A percentile compares a stretch with the other conserved stretches of the same genome.
Evolutionary conservation across 1,140 invertebrate genomes (phyloP).

Genomic region (Potamilus streckersoni): DNA sequence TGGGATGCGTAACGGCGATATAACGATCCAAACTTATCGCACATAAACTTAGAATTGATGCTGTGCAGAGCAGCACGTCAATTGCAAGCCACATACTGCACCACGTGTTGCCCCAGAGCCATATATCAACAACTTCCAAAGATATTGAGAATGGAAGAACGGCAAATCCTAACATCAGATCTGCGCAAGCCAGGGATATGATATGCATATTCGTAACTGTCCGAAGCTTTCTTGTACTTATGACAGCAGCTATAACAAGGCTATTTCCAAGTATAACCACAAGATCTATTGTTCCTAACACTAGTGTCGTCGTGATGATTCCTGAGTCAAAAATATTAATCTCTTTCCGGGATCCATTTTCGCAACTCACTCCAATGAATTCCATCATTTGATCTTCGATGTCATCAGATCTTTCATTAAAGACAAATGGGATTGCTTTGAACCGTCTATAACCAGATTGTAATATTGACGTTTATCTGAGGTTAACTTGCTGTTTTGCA

Average conservation of each 20-base stretch:
- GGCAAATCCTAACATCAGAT: conserved; percentile 65
- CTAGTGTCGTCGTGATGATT: conserved; percentile 29
- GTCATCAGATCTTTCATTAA: too few relatives aligned
- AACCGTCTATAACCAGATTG: too few relatives aligned
- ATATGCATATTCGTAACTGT: conserved; percentile 96
- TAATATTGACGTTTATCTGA: too few relatives aligned
- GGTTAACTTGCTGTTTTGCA: too few relatives aligned
- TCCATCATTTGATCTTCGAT: too few relatives aligned
- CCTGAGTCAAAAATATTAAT: background rate
- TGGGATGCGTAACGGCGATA: conserved; percentile 67
- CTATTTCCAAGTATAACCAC: conserved; percentile 78
- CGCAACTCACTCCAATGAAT: background rate
- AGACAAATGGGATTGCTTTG: too few relatives aligned
- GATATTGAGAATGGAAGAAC: conserved; percentile 68
- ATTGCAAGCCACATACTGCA: conserved; percentile 68
- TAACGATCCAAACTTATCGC: conserved; percentile 69
- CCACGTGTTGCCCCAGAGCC: conserved; percentile 64
- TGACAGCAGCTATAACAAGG: conserved; percentile 86
- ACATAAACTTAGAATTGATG: conserved; percentile 68
- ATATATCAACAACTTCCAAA: conserved; percentile 53
- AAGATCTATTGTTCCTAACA: conserved; percentile 35
- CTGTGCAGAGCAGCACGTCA: conserved; percentile 69
- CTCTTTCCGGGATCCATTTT: background rate
- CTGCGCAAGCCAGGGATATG: conserved; percentile 81
- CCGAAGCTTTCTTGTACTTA: conserved; percentile 86